A percentile compares a stretch with the other conserved stretches of the same genome.
Evolutionary conservation across 2,113 vertebrate genomes (phyloP).

Genomic region (Pantherophis guttatus): DNA sequence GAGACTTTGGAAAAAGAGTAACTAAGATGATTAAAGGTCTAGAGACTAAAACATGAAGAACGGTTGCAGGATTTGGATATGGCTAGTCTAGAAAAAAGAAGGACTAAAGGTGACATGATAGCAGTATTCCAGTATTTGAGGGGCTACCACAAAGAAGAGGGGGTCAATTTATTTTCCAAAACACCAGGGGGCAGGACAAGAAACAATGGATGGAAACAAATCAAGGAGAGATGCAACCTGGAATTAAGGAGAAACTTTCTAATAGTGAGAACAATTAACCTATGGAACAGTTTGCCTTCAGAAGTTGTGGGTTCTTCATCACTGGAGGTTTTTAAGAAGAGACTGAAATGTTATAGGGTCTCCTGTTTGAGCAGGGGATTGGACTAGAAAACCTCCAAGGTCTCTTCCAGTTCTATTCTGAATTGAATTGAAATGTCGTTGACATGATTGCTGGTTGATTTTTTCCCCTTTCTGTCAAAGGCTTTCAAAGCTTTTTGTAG

Average conservation of each 20-base stretch:
- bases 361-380: background rate
- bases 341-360: background rate
- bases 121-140: background rate
- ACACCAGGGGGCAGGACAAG: background rate
- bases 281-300: background rate
- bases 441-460: background rate
- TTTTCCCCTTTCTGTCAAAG: background rate
- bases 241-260: background rate
- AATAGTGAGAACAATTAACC: background rate
- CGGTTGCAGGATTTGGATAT: background rate
- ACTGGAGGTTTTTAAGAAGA: background rate
- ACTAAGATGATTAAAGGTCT: background rate
- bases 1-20: background rate
- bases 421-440: background rate
- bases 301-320: background rate
- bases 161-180: background rate
- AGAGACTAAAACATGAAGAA: background rate
- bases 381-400: background rate
- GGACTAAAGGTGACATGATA: background rate
- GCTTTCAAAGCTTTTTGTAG: background rate
- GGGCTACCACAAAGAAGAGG: background rate
- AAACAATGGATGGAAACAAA: background rate
- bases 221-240: background rate
- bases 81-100: background rate
- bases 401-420: background rate